Evolutionary conservation across 2,888 invertebrate species (phyloP), one percentile per base, ranked within the genome.

Genomic region (Isotomurus palustris): DNA sequence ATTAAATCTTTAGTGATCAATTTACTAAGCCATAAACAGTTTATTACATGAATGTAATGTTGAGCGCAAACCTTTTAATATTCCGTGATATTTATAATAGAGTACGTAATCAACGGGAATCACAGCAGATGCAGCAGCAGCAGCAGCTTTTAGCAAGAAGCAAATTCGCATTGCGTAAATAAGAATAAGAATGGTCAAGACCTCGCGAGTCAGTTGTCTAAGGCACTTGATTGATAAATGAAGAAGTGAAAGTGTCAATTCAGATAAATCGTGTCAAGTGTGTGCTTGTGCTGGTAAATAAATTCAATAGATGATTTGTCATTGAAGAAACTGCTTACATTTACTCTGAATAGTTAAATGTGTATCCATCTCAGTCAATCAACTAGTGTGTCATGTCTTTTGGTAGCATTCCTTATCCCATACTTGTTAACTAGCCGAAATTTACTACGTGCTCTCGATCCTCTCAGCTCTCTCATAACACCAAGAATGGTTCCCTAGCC

Each of bases 231-330:
- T 14, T 43, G 21, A 43, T 43, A 43, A 38, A 27, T 47, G 28
- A 28, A 47, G 32, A 29, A 49, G 49, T 49, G 49, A 49, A 49
- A 49, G 49, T 49, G 49, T 49, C 49, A 49, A 32, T 49, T 49
- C 5, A 49, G 49, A 35, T 49, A 49, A 49, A 49, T 49, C 28
- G 49, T 49, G 49, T 49, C 49, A 49, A 49, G 49, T 35, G 32
- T 49, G 43, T 32, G 8, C 8, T 32, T n/a, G n/a, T 32, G 44
- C 36, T 27, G 28, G 28, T 19, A 27, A 27, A 27, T 8, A 49
- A 49, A 49, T 49, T 49, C 35, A 35, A 49, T 49, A 12, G 49
- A 49, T 19, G 19, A 49, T 49, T 47, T 35, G 49, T 49, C 49
- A 49, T 49, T 49, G 49, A 49, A 40, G 17, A 40, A 40, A n/a